A percentile compares a stretch with the other conserved stretches of the same genome.
Conservation (phyloP, 2,888 invertebrate species). For the Neuroscelio doddi region DNA sequence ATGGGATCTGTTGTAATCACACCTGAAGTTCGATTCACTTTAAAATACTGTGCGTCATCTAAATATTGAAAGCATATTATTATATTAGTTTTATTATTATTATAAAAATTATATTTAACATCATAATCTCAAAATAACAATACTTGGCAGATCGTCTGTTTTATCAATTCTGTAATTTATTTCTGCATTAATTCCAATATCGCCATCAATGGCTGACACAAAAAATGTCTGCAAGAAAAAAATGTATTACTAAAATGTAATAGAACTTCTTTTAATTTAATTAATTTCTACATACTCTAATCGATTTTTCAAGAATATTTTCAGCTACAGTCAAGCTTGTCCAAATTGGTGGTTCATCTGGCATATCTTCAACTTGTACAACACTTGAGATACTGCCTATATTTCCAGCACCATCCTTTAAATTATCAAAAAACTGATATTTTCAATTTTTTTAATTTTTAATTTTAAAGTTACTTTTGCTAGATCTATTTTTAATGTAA, state of each 20-base stretch:
- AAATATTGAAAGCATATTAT: neutral
- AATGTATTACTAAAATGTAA: too few species aligned
- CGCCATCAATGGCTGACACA: constrained; percentile 77
- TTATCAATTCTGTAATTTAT: constrained; percentile 73
- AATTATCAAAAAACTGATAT: neutral
- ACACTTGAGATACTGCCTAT: constrained; percentile 71
- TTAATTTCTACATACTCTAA: constrained; percentile 55
- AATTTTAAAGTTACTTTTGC: too few species aligned
- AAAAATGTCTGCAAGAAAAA: constrained; percentile 63
- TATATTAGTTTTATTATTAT: neutral
- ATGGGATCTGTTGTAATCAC: constrained; percentile 62
- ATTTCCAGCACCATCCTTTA: constrained; percentile 73
- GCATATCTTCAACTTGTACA: constrained; percentile 76
- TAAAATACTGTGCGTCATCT: constrained; percentile 13
- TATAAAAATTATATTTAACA: neutral
- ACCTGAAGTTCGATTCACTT: constrained; percentile 59
- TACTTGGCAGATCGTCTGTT: constrained; percentile 8
- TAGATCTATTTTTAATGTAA: too few species aligned
- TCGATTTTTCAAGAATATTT: constrained; percentile 75
- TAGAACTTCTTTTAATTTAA: neutral
- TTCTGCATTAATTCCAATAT: constrained; percentile 75
- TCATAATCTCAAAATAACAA: neutral
- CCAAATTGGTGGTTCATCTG: constrained; percentile 77
- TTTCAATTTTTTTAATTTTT: neutral
- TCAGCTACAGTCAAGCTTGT: constrained; percentile 75